phyloP scores from a whole-genome alignment of 2,797 vertebrate genomes.

The Pantherophis alleghaniensis region DNA sequence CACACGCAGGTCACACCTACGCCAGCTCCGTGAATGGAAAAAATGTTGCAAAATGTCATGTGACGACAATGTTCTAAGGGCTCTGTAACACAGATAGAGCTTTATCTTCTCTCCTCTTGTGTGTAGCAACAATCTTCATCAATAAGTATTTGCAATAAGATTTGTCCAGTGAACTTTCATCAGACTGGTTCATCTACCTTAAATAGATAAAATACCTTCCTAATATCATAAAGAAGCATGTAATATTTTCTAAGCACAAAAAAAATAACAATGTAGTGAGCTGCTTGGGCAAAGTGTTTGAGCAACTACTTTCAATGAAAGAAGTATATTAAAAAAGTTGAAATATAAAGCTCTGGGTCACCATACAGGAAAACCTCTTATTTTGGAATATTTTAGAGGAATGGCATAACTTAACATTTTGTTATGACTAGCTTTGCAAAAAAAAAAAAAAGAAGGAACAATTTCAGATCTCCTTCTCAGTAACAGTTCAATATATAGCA shows the following conservation, averaged over 20 bases:
- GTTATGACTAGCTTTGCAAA: conserved; percentile 14
- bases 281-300: conserved; percentile 9
- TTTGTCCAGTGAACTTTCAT: not conserved
- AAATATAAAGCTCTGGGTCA: not conserved
- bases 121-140: not conserved
- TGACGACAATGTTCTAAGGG: not conserved
- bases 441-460: not conserved
- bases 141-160: not conserved
- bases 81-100: not conserved
- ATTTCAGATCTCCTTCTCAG: conserved; percentile 2
- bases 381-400: conserved; percentile 11
- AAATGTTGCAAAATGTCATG: not conserved
- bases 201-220: not conserved
- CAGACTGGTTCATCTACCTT: conserved; percentile 3
- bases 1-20: not conserved
- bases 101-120: not conserved
- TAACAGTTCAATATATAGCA: conserved; percentile 8
- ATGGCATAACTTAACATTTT: conserved; percentile 2
- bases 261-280: not conserved
- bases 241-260: conserved; percentile 7
- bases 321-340: conserved; percentile 7
- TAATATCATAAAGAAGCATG: not conserved
- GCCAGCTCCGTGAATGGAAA: not conserved
- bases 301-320: not conserved
- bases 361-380: not conserved